Base-by-base conservation (phyloP, 2,113 vertebrate species). In the Sinocyclocheilus anophthalmus region DNA sequence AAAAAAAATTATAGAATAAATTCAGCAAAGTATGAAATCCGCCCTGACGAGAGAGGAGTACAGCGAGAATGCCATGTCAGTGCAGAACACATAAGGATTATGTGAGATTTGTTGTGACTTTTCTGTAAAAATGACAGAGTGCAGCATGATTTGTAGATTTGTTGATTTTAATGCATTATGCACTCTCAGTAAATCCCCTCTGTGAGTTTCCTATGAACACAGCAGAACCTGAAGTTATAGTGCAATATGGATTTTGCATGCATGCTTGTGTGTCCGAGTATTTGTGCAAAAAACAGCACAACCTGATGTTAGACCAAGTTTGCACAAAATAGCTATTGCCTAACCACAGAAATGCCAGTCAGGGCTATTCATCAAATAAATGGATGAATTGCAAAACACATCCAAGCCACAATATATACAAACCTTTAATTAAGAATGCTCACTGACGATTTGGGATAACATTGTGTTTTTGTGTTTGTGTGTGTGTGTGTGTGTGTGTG, bases 61-160 rank as follows among this genome's bases (percentile, higher is more conserved):
- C 12, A 26, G 48, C 9, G 57, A 73, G 42, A 73, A 26, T 84
- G 79, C 53, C 24, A 26, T 65, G 83, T 83, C 69, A 85, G 75
- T 79, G 72, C 72, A 70, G 67, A 86, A 76, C 42, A 73, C 45
- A 22, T 65, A 26, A 37, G 87, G 86, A 87, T 82, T 84, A 84
- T 55, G 16, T 76, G 59, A 85, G 61, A 76, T 86, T 88, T 85
- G 69, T 50, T 84, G 55, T 24, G 45, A 57, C 67, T 72, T 81
- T 86, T 84, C 16, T 61, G 13, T 67, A 83, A 70, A 85, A 88
- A 76, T 42, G 39, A 12, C 67, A 22, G 7, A 53, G 22, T 55
- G 53, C 48, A 78, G 50, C 45, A 42, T 82, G 20, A 84, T 67
- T 83, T 76, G 50, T 14, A 85, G 63, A 79, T 87, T 76, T 84